Evolutionary conservation across 2,888 invertebrate species (phyloP).

Genomic region (Trachelus iudaicus): DNA sequence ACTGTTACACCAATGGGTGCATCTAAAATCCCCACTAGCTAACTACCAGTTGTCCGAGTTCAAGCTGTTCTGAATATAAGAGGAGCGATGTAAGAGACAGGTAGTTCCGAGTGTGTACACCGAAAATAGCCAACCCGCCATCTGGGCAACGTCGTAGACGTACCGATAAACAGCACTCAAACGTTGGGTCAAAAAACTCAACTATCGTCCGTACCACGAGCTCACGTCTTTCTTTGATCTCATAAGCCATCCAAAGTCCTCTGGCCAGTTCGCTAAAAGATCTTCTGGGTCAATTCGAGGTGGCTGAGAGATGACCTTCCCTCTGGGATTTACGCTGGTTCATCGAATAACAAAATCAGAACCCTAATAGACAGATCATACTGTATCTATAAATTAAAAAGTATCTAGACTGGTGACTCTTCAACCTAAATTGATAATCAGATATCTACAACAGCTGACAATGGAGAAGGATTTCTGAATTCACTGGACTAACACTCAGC

Average conservation of each 20-base stretch:
- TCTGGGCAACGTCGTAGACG: slow-evolving; percentile 58
- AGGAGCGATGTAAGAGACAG: slow-evolving; percentile 26
- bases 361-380: neutral
- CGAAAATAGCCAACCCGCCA: slow-evolving; percentile 57
- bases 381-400: neutral
- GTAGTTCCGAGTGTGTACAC: slow-evolving; percentile 33
- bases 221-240: slow-evolving; percentile 50
- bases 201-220: slow-evolving; percentile 9
- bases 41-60: neutral
- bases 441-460: neutral
- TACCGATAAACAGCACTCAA: slow-evolving; percentile 53
- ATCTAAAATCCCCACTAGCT: neutral
- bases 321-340: neutral
- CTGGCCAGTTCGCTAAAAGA: neutral
- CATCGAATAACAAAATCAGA: neutral
- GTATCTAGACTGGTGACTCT: neutral
- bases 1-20: neutral
- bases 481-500: neutral
- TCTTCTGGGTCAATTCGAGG: neutral
- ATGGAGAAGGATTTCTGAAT: neutral
- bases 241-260: neutral
- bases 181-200: slow-evolving; percentile 36
- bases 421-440: neutral
- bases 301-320: neutral
- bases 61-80: neutral